These are phyloP conservation scores for Tursiops truncatus DNA, from an alignment of 2,113 vertebrate species.

Conservation along the genomic window DNA sequence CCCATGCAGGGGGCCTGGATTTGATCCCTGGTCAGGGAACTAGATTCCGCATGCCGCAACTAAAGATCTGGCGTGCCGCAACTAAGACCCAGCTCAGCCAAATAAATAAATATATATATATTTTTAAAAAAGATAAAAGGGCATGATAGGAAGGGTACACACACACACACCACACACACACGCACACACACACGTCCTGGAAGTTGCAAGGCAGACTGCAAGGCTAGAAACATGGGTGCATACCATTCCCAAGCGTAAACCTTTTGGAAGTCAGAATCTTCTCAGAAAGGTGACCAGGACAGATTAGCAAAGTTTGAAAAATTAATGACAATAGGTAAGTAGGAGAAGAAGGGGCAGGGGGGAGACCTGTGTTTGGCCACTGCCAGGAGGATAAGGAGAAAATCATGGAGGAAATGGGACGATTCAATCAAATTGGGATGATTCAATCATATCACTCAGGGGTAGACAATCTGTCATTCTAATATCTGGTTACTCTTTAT, in stretches of 20 bases:
- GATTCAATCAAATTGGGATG: neutral
- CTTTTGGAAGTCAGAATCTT: conserved; percentile 22
- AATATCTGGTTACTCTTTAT: conserved; percentile 27
- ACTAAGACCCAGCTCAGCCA: too few species aligned
- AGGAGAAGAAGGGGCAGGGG: neutral
- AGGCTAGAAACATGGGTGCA: neutral
- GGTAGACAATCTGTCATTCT: neutral
- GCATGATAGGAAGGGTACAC: neutral
- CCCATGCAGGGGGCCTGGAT: too few species aligned
- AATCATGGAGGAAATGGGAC: conserved; percentile 19
- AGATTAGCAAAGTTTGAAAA: conserved; percentile 47
- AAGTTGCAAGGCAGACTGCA: neutral
- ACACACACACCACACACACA: neutral
- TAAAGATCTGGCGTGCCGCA: too few species aligned
- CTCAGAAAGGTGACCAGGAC: conserved; percentile 1
- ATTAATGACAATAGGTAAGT: neutral
- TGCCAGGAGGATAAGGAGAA: conserved; percentile 10
- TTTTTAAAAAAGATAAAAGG: neutral
- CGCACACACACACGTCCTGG: neutral
- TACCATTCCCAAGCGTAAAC: neutral
- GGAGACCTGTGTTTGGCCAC: neutral
- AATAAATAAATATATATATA: too few species aligned
- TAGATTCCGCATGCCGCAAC: too few species aligned
- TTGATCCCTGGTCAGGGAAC: too few species aligned
- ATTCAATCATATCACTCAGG: neutral